phyloP scores from a whole-genome alignment of 2,888 invertebrate species.

The Polietes domitor region DNA sequence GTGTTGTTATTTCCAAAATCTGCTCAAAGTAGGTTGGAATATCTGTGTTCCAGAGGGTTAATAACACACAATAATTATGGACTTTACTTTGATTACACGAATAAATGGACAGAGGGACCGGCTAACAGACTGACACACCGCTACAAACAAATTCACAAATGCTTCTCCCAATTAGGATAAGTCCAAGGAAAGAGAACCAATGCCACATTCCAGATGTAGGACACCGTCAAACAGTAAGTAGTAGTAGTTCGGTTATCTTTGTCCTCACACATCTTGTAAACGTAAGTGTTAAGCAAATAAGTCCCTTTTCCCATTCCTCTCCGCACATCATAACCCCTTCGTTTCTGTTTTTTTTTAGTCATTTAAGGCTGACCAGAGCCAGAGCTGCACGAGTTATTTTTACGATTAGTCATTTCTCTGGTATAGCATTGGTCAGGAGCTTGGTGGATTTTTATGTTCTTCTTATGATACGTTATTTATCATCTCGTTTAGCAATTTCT shows the following conservation, averaged over 20 bases:
- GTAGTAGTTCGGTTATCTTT: constrained; percentile 28
- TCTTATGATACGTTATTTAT: constrained; percentile 76
- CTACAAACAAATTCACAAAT: too few species aligned
- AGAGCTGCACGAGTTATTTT: constrained; percentile 58
- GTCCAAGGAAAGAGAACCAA: too few species aligned
- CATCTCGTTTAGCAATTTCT: constrained; percentile 77
- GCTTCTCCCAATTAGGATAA: too few species aligned
- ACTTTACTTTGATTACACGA: too few species aligned
- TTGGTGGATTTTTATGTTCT: constrained; percentile 70
- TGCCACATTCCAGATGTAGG: background rate
- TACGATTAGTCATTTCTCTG: constrained; percentile 68
- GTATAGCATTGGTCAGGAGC: background rate
- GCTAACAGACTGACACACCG: too few species aligned
- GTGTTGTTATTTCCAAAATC: too few species aligned
- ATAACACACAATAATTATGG: too few species aligned
- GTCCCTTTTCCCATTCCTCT: constrained; percentile 67
- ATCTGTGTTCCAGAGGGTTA: too few species aligned
- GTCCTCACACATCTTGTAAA: constrained; percentile 68
- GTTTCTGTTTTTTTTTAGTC: constrained; percentile 31
- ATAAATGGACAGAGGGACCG: too few species aligned
- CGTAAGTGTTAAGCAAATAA: constrained; percentile 73
- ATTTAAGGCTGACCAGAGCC: constrained; percentile 53
- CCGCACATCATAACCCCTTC: constrained; percentile 21
- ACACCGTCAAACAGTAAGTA: constrained; percentile 50
- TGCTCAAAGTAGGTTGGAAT: too few species aligned